Conservation (phyloP, 2,797 vertebrate genomes). For the Setipinna tenuifilis region DNA sequence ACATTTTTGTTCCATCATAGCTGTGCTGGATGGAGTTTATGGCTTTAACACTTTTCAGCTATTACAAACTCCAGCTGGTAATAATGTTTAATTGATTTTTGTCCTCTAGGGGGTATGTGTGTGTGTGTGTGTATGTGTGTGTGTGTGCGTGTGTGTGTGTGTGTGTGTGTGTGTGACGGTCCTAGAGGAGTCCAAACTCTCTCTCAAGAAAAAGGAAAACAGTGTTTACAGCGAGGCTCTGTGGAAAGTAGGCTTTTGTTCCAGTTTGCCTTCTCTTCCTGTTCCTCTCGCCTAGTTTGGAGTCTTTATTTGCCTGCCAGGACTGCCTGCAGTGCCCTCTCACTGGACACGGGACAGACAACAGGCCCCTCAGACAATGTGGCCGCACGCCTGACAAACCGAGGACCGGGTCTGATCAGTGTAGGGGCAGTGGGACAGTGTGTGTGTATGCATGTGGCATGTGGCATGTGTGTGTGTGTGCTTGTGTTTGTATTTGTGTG, state of each 20-base stretch:
- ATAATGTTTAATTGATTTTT: too few relatives aligned
- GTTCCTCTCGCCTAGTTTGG: constrained; percentile 63
- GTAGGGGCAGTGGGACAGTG: not conserved
- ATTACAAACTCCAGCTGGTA: too few relatives aligned
- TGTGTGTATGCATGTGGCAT: not conserved
- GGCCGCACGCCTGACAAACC: not conserved
- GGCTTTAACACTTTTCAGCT: too few relatives aligned
- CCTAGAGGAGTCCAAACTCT: constrained; percentile 65
- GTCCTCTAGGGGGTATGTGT: too few relatives aligned
- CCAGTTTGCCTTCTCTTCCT: constrained; percentile 52
- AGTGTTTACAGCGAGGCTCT: constrained; percentile 69
- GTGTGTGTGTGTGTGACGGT: constrained; percentile 54
- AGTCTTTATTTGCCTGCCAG: constrained; percentile 65
- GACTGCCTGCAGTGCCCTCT: constrained; percentile 47
- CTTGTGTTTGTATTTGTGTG: too few relatives aligned
- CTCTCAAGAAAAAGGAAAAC: constrained; percentile 38
- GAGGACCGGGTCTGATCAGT: not conserved
- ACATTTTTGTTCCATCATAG: too few relatives aligned
- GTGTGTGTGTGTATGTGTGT: too few relatives aligned
- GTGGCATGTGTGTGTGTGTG: not conserved
- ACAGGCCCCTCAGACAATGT: not conserved
- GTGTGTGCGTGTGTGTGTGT: too few relatives aligned
- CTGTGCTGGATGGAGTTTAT: too few relatives aligned
- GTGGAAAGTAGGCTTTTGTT: constrained; percentile 76
- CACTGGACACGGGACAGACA: constrained; percentile 57